Evolutionary conservation across 2,797 vertebrate species (phyloP).

Genomic region (Lepus oiostolus): DNA sequence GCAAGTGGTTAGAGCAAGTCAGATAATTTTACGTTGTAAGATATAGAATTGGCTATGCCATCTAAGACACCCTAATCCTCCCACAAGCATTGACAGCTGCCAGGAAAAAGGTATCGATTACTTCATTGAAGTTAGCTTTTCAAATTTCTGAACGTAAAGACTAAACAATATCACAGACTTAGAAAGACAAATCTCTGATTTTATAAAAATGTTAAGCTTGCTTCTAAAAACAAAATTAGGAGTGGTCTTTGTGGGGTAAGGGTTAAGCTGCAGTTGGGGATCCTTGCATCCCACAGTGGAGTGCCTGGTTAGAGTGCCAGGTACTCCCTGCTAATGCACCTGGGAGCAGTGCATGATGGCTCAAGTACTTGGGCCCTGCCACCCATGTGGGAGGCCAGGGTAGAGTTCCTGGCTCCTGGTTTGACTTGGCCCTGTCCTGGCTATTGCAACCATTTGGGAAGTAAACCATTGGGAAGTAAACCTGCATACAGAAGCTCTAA

Average conservation of each 20-base stretch:
- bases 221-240: conserved; percentile 45
- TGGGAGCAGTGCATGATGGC: too few species aligned
- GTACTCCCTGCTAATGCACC: too few species aligned
- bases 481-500: too few species aligned
- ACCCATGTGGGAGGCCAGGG: too few species aligned
- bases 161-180: not conserved
- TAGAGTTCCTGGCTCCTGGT: too few species aligned
- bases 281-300: too few species aligned
- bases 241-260: not conserved
- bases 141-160: conserved; percentile 60
- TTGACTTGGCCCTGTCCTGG: too few species aligned
- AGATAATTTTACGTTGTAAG: conserved; percentile 29
- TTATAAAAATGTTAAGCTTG: not conserved
- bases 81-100: not conserved
- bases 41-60: not conserved
- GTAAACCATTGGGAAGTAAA: too few species aligned
- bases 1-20: conserved; percentile 43
- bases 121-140: conserved; percentile 54
- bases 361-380: too few species aligned
- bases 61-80: not conserved
- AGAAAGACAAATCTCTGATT: conserved; percentile 33
- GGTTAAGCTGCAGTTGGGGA: too few species aligned
- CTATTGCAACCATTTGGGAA: too few species aligned
- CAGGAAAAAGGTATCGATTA: conserved; percentile 28
- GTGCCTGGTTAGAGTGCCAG: too few species aligned